These are phyloP conservation scores for Patella ulyssiponensis DNA, from an alignment of 2,888 invertebrate genomes.

Conservation along the genomic window DNA sequence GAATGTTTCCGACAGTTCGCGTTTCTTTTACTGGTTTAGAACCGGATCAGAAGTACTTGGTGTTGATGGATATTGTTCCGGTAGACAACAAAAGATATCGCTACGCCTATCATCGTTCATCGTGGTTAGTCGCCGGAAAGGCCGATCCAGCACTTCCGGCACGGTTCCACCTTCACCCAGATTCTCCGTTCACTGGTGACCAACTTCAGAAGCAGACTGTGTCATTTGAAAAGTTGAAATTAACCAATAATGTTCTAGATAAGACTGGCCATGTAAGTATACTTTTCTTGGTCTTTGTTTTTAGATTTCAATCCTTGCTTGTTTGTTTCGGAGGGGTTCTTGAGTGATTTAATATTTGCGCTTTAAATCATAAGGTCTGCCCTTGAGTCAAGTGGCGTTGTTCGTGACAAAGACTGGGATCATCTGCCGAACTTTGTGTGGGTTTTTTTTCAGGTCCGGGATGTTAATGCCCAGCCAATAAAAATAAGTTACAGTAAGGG, in stretches of 20 bases:
- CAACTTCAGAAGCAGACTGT: constrained; percentile 96
- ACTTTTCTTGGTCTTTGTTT: not conserved
- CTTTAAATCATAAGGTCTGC: too few species aligned
- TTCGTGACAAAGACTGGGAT: too few species aligned
- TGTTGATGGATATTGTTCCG: constrained; percentile 95
- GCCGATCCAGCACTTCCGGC: constrained; percentile 95
- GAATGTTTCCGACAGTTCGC: constrained; percentile 98
- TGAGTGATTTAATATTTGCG: too few species aligned
- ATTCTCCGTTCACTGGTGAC: constrained; percentile 94
- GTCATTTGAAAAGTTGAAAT: constrained; percentile 97
- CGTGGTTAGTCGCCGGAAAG: constrained; percentile 98
- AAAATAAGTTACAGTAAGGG: too few species aligned
- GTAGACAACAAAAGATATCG: constrained; percentile 92
- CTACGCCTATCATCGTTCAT: constrained; percentile 97
- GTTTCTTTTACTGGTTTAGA: constrained; percentile 88
- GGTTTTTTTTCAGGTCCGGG: too few species aligned
- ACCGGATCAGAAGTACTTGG: constrained; percentile 81
- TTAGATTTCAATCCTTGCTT: not conserved
- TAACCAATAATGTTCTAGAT: constrained; percentile 95
- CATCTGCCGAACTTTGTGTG: too few species aligned
- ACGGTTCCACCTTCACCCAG: constrained; percentile 94
- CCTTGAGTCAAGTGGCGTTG: too few species aligned
- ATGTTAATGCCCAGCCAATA: too few species aligned
- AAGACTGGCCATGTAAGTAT: constrained; percentile 69
- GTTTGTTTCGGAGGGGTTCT: too few species aligned